These are phyloP conservation scores for Goniozus legneri DNA, from an alignment of 1,140 invertebrate genomes.

Conservation along the genomic window DNA sequence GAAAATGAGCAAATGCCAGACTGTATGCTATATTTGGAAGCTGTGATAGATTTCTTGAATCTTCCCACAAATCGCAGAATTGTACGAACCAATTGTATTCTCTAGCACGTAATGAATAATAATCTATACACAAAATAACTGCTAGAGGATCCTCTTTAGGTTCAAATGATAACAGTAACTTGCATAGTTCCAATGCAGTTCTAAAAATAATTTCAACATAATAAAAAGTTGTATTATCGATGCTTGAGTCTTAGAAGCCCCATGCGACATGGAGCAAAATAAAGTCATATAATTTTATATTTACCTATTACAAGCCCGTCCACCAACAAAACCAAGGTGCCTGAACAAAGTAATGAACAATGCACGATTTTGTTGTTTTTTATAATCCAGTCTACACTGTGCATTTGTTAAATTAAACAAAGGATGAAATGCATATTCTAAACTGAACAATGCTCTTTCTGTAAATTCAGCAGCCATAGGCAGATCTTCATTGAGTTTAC, in stretches of 20 bases:
- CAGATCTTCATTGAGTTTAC: constrained; percentile 75
- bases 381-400: constrained; percentile 76
- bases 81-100: constrained; percentile 82
- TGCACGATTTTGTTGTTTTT: constrained; percentile 78
- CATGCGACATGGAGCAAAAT: too few species aligned
- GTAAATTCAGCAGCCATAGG: constrained; percentile 76
- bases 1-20: constrained; percentile 73
- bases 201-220: constrained; percentile 38
- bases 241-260: too few species aligned
- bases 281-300: neutral
- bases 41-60: constrained; percentile 68
- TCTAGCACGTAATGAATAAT: constrained; percentile 77
- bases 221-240: neutral
- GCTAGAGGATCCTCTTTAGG: constrained; percentile 82
- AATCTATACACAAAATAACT: constrained; percentile 78
- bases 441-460: constrained; percentile 71
- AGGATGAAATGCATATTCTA: constrained; percentile 79
- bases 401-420: constrained; percentile 74
- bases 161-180: constrained; percentile 74
- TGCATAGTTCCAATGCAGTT: constrained; percentile 77
- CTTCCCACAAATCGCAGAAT: constrained; percentile 66
- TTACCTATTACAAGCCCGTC: constrained; percentile 68
- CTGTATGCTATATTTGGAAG: constrained; percentile 88
- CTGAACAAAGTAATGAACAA: constrained; percentile 84
- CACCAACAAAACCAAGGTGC: constrained; percentile 77